Evolutionary conservation across 2,113 vertebrate genomes (phyloP), one percentile per base, ranked within the genome.

Genomic region (Epinephelus lanceolatus): DNA sequence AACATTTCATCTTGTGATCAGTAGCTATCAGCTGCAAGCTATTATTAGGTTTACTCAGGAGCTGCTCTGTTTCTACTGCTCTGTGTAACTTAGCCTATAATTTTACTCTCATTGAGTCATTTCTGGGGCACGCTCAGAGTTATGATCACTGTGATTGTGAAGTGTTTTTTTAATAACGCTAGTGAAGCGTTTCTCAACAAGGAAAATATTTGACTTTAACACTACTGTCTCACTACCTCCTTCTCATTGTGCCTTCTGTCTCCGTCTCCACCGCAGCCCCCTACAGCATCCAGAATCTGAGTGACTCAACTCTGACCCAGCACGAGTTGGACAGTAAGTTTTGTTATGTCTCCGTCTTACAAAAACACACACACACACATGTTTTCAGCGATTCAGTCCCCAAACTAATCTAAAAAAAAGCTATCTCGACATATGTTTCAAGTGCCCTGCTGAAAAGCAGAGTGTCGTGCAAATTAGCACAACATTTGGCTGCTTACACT

Each of bases 261-360:
- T 71, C 53, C 77, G 51, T 80, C 81, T 79, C 68, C 23, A 3
- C 72, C 19, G 0, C 90, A 99, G 98, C 97, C 1, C 91, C 91
- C 40, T 98, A 98, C 91, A 92, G 96, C 79, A 83, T 96, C 82
- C 93, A 95, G 85, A 99, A 99, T 93, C 96, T 99, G 94, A 98
- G 96, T 69, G 97, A 97, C 55, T 94, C 97, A 4, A 90, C 95
- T 68, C 95, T 98, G 93, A 96, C 93, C 25, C 97, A 99, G 91
- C 98, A 97, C 18, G 96, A 99, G 89, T 92, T 99, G 92, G 95
- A 98, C 96, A 97, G 97, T 99, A 97, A 98, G 98, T 97, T 30
- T 67, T 17, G 12, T 78, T 33, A 23, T 51, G 8, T 66, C 23
- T 52, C 21, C 9, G 3, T 55, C 37, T 66, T 18, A 14, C 52